Base-by-base conservation (phyloP, 2,888 invertebrate species). In the Apamea monoglypha region DNA sequence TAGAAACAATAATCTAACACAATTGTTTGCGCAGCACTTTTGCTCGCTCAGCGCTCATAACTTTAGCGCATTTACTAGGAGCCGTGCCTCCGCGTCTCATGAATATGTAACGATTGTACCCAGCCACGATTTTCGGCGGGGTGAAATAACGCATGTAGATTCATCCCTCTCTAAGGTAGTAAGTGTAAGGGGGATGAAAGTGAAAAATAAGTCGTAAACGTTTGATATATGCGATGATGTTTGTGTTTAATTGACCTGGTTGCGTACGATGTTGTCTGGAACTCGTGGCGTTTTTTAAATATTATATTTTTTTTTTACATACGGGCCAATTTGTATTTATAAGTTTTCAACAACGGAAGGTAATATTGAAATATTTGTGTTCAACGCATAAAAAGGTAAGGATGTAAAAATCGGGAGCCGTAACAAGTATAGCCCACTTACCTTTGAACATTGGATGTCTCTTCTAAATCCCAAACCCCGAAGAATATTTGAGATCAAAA, bases 61-160 rank as follows among this genome's bases (percentile, higher is more conserved):
- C 85, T 83, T 84, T 64, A 56, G 66, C 83, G 66, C 78, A 76
- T 82, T 78, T 70, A 74, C 74, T 70, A 79, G 77, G 77, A 84
- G 80, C 75, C 67, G 87, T 89, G 89, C 90, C 86, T 86, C 80
- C 81, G 78, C 90, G 91, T 91, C 93, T 93, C 94, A 94, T 95
- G 94, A 95, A 95, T 95, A 94, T 94, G 92, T 94, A 94, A 94
- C 82, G 81, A 75, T 77, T 88, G 90, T 88, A 85, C 89, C 91
- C 90, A 88, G 91, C 90, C 88, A 90, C 93, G 93, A 93, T 93
- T 92, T 94, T 93, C 91, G 89, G 91, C 88, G 79, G 82, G 86
- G 83, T 82, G 88, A 87, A 88, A 89, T 87, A 87, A 87, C 86
- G 86, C 79, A 83, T 71, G 83, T 86, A 82, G 83, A 82, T 88